Evolutionary conservation across 2,797 vertebrate genomes (phyloP).

Genomic region (Chelidonichthys spinosus): DNA sequence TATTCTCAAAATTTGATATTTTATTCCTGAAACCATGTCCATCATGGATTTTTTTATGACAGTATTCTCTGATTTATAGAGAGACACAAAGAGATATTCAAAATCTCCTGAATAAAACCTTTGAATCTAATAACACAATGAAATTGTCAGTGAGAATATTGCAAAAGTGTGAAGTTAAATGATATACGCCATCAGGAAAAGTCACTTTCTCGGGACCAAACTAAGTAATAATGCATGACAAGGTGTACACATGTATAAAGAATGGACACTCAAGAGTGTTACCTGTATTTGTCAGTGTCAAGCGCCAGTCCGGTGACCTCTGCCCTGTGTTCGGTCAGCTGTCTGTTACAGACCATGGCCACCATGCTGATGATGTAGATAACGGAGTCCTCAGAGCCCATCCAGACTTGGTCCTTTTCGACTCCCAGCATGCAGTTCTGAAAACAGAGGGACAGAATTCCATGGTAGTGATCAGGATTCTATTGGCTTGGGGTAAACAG

Average conservation of each 20-base stretch:
- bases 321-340: slow-evolving; percentile 92
- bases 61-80: too few relatives aligned
- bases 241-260: neutral
- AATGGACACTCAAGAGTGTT: slow-evolving; percentile 2
- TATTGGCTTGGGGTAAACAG: neutral
- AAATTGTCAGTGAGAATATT: neutral
- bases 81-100: too few relatives aligned
- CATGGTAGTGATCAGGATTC: neutral
- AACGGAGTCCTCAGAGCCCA: slow-evolving; percentile 92
- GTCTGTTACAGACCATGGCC: slow-evolving; percentile 96
- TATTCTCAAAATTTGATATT: too few relatives aligned
- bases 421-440: slow-evolving; percentile 95
- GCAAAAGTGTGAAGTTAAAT: neutral
- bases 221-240: neutral
- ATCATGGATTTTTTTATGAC: too few relatives aligned
- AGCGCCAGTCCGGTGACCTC: slow-evolving; percentile 88
- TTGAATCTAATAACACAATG: too few relatives aligned
- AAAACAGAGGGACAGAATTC: slow-evolving; percentile 1
- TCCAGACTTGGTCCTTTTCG: slow-evolving; percentile 94
- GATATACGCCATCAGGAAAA: neutral
- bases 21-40: too few relatives aligned
- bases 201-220: neutral
- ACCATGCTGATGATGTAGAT: slow-evolving; percentile 96
- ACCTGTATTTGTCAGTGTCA: slow-evolving; percentile 85
- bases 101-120: too few relatives aligned